Base-by-base conservation (phyloP, 1,140 invertebrate genomes). In the Aphelinus certus region DNA sequence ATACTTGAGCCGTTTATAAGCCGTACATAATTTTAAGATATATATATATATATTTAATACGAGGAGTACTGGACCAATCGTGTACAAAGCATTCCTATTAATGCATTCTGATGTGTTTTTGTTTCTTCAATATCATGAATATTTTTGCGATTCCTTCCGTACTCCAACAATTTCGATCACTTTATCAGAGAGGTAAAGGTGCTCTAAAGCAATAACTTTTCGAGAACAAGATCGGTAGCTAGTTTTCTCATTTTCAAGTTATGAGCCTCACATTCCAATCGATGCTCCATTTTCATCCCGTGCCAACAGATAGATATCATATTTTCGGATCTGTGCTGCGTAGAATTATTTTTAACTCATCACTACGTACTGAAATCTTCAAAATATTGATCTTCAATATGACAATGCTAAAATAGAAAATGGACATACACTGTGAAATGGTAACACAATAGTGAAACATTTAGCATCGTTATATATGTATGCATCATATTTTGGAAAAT, bases 221-320 rank as follows among this genome's bases (percentile, higher is more conserved):
- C n/a, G 48, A 64, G 43, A 61, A n/a, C 49, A 58, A 43, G 64
- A 47, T 71, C 51, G 10, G 46, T 64, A 71, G 61, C 42, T 43
- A 73, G 45, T 2, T 61, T 55, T 61, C 65, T n/a, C 5, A 49
- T 58, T 43, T 72, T 56, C 10, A 65, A 72, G 55, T n/a, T 65
- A 47, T 46, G n/a, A 58, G 60, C 46, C 10, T 67, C 48, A 67
- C 71, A 73, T 73, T 73, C 71, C 71, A 66, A 71, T 73, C 63
- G 46, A 57, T 71, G 70, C 61, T 64, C 48, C 48, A 42, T 51
- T 42, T 48, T 53, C 46, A 71, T 60, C 63, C 60, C 69, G 61
- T 63, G 60, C 43, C 60, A 55, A 61, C 63, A 26, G 58, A 60
- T 43, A 62, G 6, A 43, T 48, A 48, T 53, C 51, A 4, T 53